Percentiles rank a stretch among this genome's conserved stretches.
Evolutionary conservation across 2,888 invertebrate genomes (phyloP).

Genomic region (Lissonota sp.): DNA sequence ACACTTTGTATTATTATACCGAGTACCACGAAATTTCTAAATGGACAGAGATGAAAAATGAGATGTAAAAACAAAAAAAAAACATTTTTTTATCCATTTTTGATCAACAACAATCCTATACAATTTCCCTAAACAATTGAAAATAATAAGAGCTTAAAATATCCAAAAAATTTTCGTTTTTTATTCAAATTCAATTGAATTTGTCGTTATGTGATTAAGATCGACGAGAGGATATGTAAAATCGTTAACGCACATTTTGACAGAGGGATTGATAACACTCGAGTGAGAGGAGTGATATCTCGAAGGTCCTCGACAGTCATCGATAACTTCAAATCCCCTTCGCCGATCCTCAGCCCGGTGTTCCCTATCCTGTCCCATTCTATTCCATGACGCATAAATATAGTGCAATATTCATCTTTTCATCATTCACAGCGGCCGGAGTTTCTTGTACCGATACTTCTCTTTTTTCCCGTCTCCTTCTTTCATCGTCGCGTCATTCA

Average conservation of each 20-base stretch:
- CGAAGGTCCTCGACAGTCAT: conserved; percentile 3
- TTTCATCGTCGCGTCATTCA: conserved; percentile 79
- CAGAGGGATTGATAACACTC: not conserved
- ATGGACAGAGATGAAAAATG: conserved; percentile 20
- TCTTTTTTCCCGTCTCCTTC: no score
- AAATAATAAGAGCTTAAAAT: no score
- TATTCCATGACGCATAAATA: no score
- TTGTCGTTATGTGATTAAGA: not conserved
- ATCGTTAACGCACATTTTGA: not conserved
- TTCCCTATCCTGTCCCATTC: no score
- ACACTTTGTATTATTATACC: conserved; percentile 74
- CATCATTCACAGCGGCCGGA: conserved; percentile 75
- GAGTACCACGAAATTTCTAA: conserved; percentile 64
- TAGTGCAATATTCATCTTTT: conserved; percentile 73
- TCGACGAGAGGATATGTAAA: not conserved
- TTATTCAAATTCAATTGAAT: no score
- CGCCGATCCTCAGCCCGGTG: not conserved
- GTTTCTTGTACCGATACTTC: conserved; percentile 79
- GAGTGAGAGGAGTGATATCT: conserved; percentile 24
- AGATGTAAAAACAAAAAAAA: no score
- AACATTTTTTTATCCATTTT: no score
- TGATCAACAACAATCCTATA: no score
- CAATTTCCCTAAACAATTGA: no score
- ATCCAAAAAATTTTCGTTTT: no score
- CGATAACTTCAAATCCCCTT: no score